phyloP scores from a whole-genome alignment of 2,113 vertebrate genomes.

The Leptodactylus fuscus region DNA sequence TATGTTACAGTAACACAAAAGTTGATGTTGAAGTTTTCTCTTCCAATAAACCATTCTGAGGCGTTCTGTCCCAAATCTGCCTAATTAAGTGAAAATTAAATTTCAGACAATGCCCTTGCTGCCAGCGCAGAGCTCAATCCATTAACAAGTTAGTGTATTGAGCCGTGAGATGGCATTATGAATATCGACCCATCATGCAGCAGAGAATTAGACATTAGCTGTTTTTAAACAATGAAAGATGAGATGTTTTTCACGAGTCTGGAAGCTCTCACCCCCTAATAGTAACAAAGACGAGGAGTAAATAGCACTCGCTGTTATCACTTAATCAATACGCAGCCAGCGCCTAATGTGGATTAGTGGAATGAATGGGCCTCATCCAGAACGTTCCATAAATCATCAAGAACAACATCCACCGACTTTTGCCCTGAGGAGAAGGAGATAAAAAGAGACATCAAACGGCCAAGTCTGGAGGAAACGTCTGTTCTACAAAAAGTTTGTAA shows the following conservation, averaged over 20 bases:
- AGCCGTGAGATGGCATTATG: constrained; percentile 30
- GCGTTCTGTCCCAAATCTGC: constrained; percentile 19
- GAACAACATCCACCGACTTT: background rate
- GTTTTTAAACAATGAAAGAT: constrained; percentile 56
- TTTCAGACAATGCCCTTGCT: constrained; percentile 31
- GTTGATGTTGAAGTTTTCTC: constrained; percentile 15
- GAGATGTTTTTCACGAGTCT: constrained; percentile 12
- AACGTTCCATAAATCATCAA: constrained; percentile 26
- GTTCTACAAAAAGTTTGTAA: background rate
- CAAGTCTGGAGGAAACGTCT: background rate
- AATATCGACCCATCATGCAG: constrained; percentile 54
- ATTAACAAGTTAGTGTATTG: constrained; percentile 51
- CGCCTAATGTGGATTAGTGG: constrained; percentile 43
- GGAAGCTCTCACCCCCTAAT: constrained; percentile 7
- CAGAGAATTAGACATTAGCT: constrained; percentile 54
- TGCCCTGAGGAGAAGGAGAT: background rate
- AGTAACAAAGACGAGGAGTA: constrained; percentile 29
- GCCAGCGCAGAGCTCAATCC: constrained; percentile 10
- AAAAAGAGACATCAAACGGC: background rate
- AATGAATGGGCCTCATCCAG: constrained; percentile 27
- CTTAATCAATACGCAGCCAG: constrained; percentile 50
- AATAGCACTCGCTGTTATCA: constrained; percentile 31
- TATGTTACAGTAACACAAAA: no score
- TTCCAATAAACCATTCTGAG: background rate
- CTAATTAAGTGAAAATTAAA: constrained; percentile 53